Evolutionary conservation across 2,113 vertebrate species (phyloP).

Genomic region (Lasiurus borealis): DNA sequence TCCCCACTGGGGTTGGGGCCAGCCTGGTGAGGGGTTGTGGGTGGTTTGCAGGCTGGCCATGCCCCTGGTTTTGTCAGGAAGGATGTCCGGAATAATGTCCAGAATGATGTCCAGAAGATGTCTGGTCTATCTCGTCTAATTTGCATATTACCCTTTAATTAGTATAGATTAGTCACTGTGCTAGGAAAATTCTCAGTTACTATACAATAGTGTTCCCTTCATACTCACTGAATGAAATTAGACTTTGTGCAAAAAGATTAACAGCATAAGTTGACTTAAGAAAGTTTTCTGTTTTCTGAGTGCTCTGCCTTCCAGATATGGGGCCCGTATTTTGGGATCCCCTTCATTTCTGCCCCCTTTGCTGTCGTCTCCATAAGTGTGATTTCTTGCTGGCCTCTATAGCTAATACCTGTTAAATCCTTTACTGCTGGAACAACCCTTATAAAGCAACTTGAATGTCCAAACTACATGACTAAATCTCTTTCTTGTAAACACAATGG

Average conservation of each 20-base stretch:
- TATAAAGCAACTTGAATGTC: background rate
- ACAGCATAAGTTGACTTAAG: background rate
- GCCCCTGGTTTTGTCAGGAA: too few relatives aligned
- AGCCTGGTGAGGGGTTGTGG: too few relatives aligned
- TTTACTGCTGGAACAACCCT: background rate
- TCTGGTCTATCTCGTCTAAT: too few relatives aligned
- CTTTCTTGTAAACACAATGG: background rate
- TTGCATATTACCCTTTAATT: too few relatives aligned
- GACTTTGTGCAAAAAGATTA: background rate
- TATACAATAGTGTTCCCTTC: background rate
- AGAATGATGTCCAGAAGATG: too few relatives aligned
- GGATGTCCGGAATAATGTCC: too few relatives aligned
- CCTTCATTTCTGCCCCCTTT: too few relatives aligned
- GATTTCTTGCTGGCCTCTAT: background rate
- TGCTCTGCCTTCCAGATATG: background rate
- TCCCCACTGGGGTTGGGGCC: too few relatives aligned
- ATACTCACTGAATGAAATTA: background rate
- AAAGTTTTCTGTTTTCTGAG: background rate
- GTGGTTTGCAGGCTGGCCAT: too few relatives aligned
- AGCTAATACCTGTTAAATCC: background rate
- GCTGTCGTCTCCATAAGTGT: background rate
- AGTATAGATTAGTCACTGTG: background rate
- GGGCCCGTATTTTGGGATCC: background rate
- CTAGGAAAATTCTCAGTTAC: background rate
- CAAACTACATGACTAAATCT: background rate